Conservation (phyloP, 1,140 invertebrate genomes). For the Hermetia illucens region DNA sequence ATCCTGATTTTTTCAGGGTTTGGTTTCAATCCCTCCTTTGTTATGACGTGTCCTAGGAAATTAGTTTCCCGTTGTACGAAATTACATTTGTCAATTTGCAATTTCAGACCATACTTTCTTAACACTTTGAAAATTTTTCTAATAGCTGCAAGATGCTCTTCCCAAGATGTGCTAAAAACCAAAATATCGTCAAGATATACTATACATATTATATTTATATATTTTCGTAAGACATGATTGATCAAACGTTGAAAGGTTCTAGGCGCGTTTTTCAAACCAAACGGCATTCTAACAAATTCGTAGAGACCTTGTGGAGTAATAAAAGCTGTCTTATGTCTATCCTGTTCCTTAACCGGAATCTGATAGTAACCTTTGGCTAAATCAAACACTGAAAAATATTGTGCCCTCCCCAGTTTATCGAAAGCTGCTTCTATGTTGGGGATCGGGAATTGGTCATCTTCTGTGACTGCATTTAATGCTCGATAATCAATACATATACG, state of each 20-base stretch:
- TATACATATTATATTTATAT: constrained; percentile 6
- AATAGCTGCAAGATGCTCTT: constrained; percentile 10
- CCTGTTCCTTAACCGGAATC: constrained; percentile 21
- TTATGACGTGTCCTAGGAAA: constrained; percentile 6
- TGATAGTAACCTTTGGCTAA: constrained; percentile 32
- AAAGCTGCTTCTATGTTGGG: constrained; percentile 32
- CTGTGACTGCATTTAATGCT: constrained; percentile 21
- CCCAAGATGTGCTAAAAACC: constrained; percentile 11
- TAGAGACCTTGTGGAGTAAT: constrained; percentile 21
- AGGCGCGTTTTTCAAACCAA: constrained; percentile 26
- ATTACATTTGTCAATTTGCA: constrained; percentile 12
- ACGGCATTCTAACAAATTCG: constrained; percentile 30
- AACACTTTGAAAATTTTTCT: not conserved
- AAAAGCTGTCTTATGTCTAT: constrained; percentile 32
- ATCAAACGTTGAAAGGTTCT: constrained; percentile 14
- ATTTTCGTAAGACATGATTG: constrained; percentile 11
- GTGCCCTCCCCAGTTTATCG: constrained; percentile 18
- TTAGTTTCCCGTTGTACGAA: constrained; percentile 8
- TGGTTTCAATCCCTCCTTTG: constrained; percentile 4
- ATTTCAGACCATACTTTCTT: not conserved
- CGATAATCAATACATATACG: constrained; percentile 23
- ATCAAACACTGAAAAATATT: constrained; percentile 30
- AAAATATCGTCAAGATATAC: constrained; percentile 19
- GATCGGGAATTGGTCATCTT: constrained; percentile 31
- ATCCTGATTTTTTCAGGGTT: constrained; percentile 8